Percentiles rank a stretch among this genome's conserved stretches.
phyloP scores from a whole-genome alignment of 2,113 vertebrate genomes.

The Speoplatyrhinus poulsoni region DNA sequence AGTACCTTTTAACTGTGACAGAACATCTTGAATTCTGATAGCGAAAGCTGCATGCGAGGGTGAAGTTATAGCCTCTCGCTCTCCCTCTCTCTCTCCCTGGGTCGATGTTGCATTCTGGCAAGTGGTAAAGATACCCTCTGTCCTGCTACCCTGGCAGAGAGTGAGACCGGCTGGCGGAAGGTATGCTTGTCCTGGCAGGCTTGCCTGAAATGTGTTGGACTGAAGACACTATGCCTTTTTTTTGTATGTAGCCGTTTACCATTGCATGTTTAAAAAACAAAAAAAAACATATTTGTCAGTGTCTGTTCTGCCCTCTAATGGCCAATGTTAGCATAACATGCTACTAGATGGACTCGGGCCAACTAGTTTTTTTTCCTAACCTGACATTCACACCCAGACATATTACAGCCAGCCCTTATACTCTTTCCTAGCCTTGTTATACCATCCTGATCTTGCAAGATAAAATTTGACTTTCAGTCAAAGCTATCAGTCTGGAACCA shows the following conservation, averaged over 20 bases:
- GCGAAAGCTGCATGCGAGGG: no score
- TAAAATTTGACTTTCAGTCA: no score
- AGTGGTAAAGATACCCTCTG: slow-evolving; percentile 13
- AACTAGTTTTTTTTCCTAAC: no score
- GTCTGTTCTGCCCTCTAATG: slow-evolving; percentile 3
- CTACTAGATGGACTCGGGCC: no score
- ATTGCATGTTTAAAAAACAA: background rate
- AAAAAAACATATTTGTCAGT: background rate
- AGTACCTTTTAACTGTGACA: no score
- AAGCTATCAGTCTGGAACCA: no score
- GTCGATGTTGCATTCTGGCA: slow-evolving; percentile 35
- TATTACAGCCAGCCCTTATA: no score
- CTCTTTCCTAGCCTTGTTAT: no score
- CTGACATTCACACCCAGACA: no score
- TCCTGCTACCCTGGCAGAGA: slow-evolving; percentile 12
- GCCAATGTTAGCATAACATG: background rate
- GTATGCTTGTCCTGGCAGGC: slow-evolving; percentile 13
- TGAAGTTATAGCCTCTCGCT: background rate
- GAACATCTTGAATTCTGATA: no score
- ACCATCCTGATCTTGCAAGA: no score
- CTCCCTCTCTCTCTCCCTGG: slow-evolving; percentile 6
- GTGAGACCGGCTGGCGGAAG: slow-evolving; percentile 30
- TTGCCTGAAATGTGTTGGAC: slow-evolving; percentile 4
- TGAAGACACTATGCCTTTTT: background rate
- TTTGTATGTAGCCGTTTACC: background rate